These are phyloP conservation scores for Euthynnus affinis DNA, from an alignment of 2,797 vertebrate species.

Conservation along the genomic window DNA sequence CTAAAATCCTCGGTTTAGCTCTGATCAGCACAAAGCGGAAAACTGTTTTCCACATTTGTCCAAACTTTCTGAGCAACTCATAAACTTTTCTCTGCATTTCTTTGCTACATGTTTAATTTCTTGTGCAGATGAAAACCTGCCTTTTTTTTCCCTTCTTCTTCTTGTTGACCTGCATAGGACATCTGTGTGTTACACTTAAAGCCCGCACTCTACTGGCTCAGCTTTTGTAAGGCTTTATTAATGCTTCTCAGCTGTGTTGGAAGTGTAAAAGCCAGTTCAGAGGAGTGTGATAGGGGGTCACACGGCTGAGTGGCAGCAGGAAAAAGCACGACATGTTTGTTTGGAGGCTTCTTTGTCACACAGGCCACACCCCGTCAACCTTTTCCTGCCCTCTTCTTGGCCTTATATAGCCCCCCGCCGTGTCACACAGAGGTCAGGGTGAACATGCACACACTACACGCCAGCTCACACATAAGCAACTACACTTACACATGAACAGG, in stretches of 20 bases:
- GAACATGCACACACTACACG: slow-evolving; percentile 68
- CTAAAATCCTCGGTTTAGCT: background rate
- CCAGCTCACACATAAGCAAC: slow-evolving; percentile 51
- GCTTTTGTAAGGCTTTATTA: slow-evolving; percentile 59
- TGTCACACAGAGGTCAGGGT: slow-evolving; percentile 89
- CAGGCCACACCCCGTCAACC: slow-evolving; percentile 54
- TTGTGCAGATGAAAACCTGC: slow-evolving; percentile 38
- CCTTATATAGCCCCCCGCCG: slow-evolving; percentile 81
- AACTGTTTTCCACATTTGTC: background rate
- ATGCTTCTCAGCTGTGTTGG: slow-evolving; percentile 27
- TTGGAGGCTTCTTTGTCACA: slow-evolving; percentile 80
- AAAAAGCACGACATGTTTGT: slow-evolving; percentile 83
- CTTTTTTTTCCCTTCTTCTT: background rate
- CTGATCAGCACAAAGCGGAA: background rate
- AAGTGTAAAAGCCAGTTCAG: slow-evolving; percentile 15
- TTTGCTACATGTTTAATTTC: background rate
- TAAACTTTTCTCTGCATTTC: slow-evolving; percentile 24
- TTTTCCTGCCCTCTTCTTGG: slow-evolving; percentile 77
- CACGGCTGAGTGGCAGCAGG: slow-evolving; percentile 78
- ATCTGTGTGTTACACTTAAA: slow-evolving; percentile 47
- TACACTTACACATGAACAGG: slow-evolving; percentile 48
- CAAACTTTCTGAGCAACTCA: slow-evolving; percentile 1
- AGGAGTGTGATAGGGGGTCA: slow-evolving; percentile 56
- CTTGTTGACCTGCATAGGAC: slow-evolving; percentile 68
- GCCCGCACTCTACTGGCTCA: slow-evolving; percentile 23